Base-by-base conservation (phyloP, 2,797 vertebrate species). In the Gymnodraco acuticeps region DNA sequence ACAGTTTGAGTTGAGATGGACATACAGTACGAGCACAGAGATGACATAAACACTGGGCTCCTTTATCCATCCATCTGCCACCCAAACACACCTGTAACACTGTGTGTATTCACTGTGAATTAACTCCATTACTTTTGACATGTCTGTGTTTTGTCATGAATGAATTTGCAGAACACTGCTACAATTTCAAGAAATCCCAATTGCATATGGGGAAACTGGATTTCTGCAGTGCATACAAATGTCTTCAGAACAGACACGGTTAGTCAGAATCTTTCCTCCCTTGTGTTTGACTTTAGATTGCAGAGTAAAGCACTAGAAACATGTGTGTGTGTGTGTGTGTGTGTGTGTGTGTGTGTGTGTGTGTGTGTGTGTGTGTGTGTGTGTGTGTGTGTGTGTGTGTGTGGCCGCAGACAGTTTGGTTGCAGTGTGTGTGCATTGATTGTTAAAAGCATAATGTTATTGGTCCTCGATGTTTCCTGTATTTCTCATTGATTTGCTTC, bases 1-100 rank as follows among this genome's bases (percentile, higher is more conserved):
- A 85, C 72, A 50, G 70, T 77, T 68, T 69, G 74, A 77, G 61
- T 74, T 79, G 60, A 74, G 43, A 68, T 77, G 23, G 62, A 86
- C 73, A 67, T 70, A 79, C 75, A 80, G 62, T 75, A 91, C 82
- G 62, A 91, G 80, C 85, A 92, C 84, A 78, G 75, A 90, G 80
- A 88, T 76, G 81, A 86, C 51, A 47, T 46, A 47, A 38, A 86
- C 71, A 78, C 46, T 23, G 67, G 41, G 64, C 72, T 70, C 63
- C 64, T 73, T 67, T 47, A 64, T 69, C 51, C 83, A 73, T 58
- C 60, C 78, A 33, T 68, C 54, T 75, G 71, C 47, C 63, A 81
- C 63, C 13, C 60, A 51, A 80, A 84, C 73, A 73, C n/a, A 73
- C 69, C 10, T 46, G 19, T 31, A 52, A 68, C 11, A 27, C 47